Evolutionary conservation across 2,797 vertebrate species (phyloP), one percentile per base, ranked within the genome.

Genomic region (Rhabdophis nuchalis): DNA sequence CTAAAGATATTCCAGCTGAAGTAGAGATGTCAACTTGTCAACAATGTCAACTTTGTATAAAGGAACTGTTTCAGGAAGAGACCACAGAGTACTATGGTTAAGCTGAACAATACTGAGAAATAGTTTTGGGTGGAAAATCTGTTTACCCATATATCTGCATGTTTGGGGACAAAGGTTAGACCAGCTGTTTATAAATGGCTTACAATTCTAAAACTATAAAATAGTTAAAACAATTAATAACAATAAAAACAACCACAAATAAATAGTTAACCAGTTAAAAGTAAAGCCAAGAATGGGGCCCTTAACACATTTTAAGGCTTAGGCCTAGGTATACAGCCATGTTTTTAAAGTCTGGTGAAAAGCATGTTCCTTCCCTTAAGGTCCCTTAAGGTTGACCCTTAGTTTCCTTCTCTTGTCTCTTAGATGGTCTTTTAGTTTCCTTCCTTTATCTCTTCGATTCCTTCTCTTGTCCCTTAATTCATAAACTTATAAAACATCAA

Each of bases 111-210:
- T 90, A 57, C n/a, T 57, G 8, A 86, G 57, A 85, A 88, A 57
- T n/a, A 60, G 23, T 86, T 68, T 82, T 13, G 18, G 9, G 58
- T 25, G 5, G 91, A 92, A 77, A 46, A 85, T 92, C 54, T 82
- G 87, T 89, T 58, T 54, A 82, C n/a, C 41, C 77, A 93, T n/a
- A 90, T 41, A 93, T 61, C 46, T 86, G 87, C 54, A n/a, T 85
- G 82, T 88, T 87, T 85, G 88, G 90, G 46, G 68, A 36, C 14
- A n/a, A 87, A 89, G n/a, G 61, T 10, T 77, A 68, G 85, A 77
- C 29, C 41, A 87, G 41, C 20, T 90, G 82, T 32, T 50, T 57
- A 77, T 87, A 46, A 11, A 41, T 0, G 9, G 36, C 72, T 92
- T 72, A 36, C 32, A 72, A 20, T 72, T 72, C 8, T 72, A 72